Base-by-base conservation (phyloP, 1,140 invertebrate species). In the Caerostris darwini region DNA sequence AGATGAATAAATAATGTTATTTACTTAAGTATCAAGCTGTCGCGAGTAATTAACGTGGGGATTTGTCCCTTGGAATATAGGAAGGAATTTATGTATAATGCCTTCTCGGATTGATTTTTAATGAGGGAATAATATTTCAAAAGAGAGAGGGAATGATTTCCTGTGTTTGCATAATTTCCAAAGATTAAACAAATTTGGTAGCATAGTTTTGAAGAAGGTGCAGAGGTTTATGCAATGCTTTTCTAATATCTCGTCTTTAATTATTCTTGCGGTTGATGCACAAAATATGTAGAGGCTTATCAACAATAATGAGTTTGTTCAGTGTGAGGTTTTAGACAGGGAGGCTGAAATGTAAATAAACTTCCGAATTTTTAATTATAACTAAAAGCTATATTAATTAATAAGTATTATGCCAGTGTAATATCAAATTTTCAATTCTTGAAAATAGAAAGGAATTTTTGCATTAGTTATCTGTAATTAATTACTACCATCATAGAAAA, bases 1-100 rank as follows among this genome's bases (percentile, higher is more conserved):
- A 3, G 71, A 77, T 77, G 71, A 77, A 77, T 77, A 77, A 77
- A 77, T 77, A 77, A 77, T 77, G 71, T 77, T 77, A 77, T 77
- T 77, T 77, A 77, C 71, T 77, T 77, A 77, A 53, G 71, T 77
- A 77, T 77, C 34, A 77, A 77, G 71, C 71, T 8, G 71, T 77
- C 71, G 19, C 50, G 1, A 8, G 71, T 34, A 77, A 77, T 77
- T 77, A 77, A 50, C 10, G 71, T 7, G 53, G 50, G 34, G 19
- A 53, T 77, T 77, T 77, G 50, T 50, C 53, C 71, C 14, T 7
- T 2, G 34, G 19, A 3, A 19, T 71, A 19, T 17, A 3, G 67
- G 34, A 77, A 50, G 71, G 34, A 77, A 50, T 14, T 50, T 50
- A 5, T 50, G 4, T 12, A 77, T 12, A 53, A 77, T 77, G n/a